Evolutionary conservation across 1,140 invertebrate species (phyloP).

Genomic region (Belonocnema kinseyi): DNA sequence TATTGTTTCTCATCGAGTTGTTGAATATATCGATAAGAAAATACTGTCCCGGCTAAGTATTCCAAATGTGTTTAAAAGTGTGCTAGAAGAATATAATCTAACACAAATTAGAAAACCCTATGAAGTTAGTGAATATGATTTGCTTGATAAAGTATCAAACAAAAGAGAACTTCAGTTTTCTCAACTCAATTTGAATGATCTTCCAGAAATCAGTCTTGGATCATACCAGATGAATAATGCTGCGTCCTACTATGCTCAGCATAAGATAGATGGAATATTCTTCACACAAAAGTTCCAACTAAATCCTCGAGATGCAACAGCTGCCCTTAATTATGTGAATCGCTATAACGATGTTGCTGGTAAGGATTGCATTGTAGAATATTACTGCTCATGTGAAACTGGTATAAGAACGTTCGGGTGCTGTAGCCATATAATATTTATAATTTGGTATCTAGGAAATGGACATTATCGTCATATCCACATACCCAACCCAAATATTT

Average conservation of each 20-base stretch:
- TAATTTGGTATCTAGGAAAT: no score
- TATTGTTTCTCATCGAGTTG: background rate
- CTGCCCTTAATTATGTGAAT: background rate
- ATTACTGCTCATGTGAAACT: no score
- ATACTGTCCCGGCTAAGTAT: slow-evolving; percentile 5
- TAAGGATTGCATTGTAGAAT: no score
- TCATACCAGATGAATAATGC: slow-evolving; percentile 31
- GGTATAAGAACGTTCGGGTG: no score
- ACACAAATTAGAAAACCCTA: background rate
- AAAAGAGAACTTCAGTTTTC: slow-evolving; percentile 8
- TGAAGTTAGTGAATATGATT: background rate
- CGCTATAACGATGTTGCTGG: background rate
- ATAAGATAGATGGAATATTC: slow-evolving; percentile 22
- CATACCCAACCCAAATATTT: no score
- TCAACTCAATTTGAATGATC: background rate
- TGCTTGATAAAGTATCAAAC: slow-evolving; percentile 19
- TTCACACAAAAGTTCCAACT: slow-evolving; percentile 10
- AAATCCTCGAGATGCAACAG: background rate
- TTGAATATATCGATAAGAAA: background rate
- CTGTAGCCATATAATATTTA: no score
- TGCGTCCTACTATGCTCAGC: slow-evolving; percentile 23
- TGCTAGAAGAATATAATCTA: slow-evolving; percentile 12
- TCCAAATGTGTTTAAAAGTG: background rate
- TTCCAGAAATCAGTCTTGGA: slow-evolving; percentile 14
- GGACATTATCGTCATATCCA: no score